These are phyloP conservation scores for Caenorhabditis sinica DNA, from an alignment of 2,888 invertebrate genomes.

Conservation along the genomic window DNA sequence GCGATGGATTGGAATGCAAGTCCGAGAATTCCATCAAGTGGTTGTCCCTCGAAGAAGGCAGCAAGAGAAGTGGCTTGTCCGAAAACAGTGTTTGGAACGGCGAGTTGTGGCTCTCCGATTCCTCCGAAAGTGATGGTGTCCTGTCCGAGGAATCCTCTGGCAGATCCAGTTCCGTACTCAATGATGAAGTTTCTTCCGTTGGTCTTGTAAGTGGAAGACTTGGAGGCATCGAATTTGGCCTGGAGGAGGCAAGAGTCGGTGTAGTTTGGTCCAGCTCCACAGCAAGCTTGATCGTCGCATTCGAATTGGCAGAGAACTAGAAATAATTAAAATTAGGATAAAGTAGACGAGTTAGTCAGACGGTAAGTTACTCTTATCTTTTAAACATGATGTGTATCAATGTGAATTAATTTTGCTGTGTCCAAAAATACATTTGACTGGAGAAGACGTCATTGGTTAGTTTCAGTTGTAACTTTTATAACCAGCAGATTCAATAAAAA, in stretches of 20 bases:
- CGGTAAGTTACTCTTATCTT: not conserved
- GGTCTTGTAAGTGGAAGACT: constrained; percentile 70
- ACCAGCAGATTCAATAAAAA: no score
- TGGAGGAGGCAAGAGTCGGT: constrained; percentile 73
- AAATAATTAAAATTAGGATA: no score
- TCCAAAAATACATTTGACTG: not conserved
- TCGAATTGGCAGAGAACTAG: constrained; percentile 66
- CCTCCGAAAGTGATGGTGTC: constrained; percentile 74
- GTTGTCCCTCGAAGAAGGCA: constrained; percentile 85
- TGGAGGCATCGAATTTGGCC: constrained; percentile 71
- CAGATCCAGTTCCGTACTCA: constrained; percentile 74
- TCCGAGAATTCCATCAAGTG: constrained; percentile 74
- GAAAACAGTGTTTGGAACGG: constrained; percentile 85
- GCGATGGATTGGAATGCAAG: constrained; percentile 75
- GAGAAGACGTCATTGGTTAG: not conserved
- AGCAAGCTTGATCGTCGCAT: constrained; percentile 73
- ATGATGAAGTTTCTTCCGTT: constrained; percentile 75
- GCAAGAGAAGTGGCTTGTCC: constrained; percentile 85
- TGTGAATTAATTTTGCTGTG: not conserved
- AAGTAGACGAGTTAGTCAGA: not conserved
- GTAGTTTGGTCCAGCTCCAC: constrained; percentile 70
- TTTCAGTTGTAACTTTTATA: not conserved
- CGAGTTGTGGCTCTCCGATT: constrained; percentile 74
- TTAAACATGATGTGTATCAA: no score
- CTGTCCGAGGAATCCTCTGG: constrained; percentile 71